Evolutionary conservation across 2,888 invertebrate genomes (phyloP), one percentile per base, ranked within the genome.

Genomic region (Drosophila atripex): DNA sequence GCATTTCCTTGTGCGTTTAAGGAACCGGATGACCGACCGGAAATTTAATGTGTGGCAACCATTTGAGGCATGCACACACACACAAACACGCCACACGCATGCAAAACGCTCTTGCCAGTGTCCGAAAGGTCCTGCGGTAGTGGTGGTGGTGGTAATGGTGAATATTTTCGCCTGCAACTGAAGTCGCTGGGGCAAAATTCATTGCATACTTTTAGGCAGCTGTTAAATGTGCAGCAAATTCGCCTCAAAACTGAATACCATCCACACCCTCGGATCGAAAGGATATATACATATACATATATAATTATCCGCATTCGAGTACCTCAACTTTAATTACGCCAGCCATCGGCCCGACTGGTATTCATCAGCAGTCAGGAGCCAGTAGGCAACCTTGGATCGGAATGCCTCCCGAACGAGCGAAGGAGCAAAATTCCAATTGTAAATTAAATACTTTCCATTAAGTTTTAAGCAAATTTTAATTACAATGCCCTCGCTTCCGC

Each of bases 21-120:
- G 78, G 78, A 82, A 69, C 73, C 73, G 76, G 75, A 71, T 38
- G 69, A 64, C 52, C 32, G 66, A 53, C 32, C 61, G 52, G 78
- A 68, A 75, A 84, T 84, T 84, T 80, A 84, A 84, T 78, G 78
- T 71, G 73, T 61, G 82, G 66, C 66, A 80, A 78, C 76, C 56
- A 85, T 82, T 85, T 52, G 63, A 41, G 65, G 64, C 61, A 59
- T 69, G 57, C 58, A 55, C 50, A 66, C 52, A 55, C 50, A 66
- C 25, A 64, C 32, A 65, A 32, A 63, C 32, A 46, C 50, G 0
- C 21, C 21, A 23, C 25, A 64, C 32, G 66, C 49, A 63, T 35
- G 57, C 56, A 68, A 69, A 66, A 35, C 55, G 55, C 52, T 41
- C 11, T 30, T 32, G 9, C 41, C 14, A 6, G 30, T 28, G 28